Evolutionary conservation across 1,140 invertebrate species (phyloP).

Genomic region (Heliothis virescens): DNA sequence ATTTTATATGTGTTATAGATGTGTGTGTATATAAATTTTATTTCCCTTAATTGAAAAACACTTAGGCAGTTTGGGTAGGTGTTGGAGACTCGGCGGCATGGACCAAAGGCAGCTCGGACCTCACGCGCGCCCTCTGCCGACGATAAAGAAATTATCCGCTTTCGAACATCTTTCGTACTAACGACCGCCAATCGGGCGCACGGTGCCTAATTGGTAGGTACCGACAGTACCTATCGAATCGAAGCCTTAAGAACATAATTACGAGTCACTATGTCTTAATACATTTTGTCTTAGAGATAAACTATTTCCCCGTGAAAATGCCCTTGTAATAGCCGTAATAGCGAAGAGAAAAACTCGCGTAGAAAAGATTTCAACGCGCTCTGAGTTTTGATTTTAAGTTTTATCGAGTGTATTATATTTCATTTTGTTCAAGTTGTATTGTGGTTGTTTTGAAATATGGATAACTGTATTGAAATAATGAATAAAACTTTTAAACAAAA

Average conservation of each 20-base stretch:
- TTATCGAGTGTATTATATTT: background rate
- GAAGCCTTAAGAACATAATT: slow-evolving; percentile 45
- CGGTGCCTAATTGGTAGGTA: slow-evolving; percentile 76
- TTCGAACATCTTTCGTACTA: slow-evolving; percentile 71
- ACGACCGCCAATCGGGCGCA: slow-evolving; percentile 68
- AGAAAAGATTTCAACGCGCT: slow-evolving; percentile 61
- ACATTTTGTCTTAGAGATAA: background rate
- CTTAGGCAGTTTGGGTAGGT: slow-evolving; percentile 51
- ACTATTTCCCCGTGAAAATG: slow-evolving; percentile 23
- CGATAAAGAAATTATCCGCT: slow-evolving; percentile 82
- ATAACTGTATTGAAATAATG: too few relatives aligned
- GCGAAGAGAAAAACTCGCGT: slow-evolving; percentile 24
- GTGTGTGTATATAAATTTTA: slow-evolving; percentile 44
- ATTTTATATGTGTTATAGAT: slow-evolving; percentile 35
- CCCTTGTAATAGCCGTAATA: slow-evolving; percentile 16
- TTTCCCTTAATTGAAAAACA: slow-evolving; percentile 55
- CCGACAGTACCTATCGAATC: slow-evolving; percentile 53
- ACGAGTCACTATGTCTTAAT: slow-evolving; percentile 27
- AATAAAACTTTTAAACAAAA: too few relatives aligned
- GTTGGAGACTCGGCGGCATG: slow-evolving; percentile 50
- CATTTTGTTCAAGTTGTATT: background rate
- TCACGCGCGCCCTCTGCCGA: slow-evolving; percentile 66
- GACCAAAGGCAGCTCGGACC: slow-evolving; percentile 61
- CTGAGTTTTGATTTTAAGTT: background rate
- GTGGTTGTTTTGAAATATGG: too few relatives aligned